Base-by-base conservation (phyloP, 2,888 invertebrate genomes). In the Aethes cnicana region DNA sequence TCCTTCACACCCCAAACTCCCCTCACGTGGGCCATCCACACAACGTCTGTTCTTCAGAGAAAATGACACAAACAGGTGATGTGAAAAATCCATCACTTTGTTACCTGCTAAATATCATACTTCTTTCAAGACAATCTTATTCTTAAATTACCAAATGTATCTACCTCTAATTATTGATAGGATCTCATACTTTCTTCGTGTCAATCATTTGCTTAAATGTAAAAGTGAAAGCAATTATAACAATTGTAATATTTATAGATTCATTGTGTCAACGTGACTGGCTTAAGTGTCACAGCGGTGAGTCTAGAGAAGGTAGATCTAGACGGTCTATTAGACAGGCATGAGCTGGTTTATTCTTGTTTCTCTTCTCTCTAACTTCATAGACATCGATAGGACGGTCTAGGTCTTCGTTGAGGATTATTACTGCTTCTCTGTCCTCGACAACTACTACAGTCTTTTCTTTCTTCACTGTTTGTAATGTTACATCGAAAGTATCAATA, bases 61-160 rank as follows among this genome's bases (percentile, higher is more conserved):
- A 96, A 80, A 96, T 95, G 93, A 96, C 96, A 3, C 96, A 96
- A 85, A 95, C 96, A 60, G 93, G 93, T 91, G 84, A 74, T 58
- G 20, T 48, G 54, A 36, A 11, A 3, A 0, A 23, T 23, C 2
- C 11, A 0, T 21, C 21, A 3, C n/a, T n/a, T n/a, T n/a, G n/a
- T n/a, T n/a, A n/a, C n/a, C n/a, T n/a, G n/a, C n/a, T n/a, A n/a
- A n/a, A n/a, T n/a, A n/a, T n/a, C n/a, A 18, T 3, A 18, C 3
- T 7, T 1, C 12, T 26, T 35, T 16, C 20, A 14, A 6, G 14
- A 20, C 14, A 11, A 9, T 7, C 12, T 12, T 9, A 18, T 43
- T 8, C 16, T 21, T 21, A 30, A 37, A 46, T 26, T 32, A 18
- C 46, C 33, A n/a, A 20, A n/a, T n/a, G n/a, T n/a, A n/a, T n/a